phyloP scores from a whole-genome alignment of 1,140 invertebrate species.

The Heliconius hewitsoni region DNA sequence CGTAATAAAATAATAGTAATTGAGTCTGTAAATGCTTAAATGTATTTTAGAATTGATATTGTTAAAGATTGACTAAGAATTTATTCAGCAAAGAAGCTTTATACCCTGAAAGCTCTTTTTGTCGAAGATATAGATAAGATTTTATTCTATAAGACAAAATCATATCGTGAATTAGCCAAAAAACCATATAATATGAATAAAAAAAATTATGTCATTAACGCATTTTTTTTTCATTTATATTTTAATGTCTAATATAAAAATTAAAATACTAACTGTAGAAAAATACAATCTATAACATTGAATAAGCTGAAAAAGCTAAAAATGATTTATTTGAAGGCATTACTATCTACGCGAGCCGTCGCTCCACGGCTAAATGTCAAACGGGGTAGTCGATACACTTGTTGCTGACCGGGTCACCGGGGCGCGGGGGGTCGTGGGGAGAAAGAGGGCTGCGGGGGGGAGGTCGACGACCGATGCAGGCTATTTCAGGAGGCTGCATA shows the following conservation, averaged over 20 bases:
- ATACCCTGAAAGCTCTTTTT: background rate
- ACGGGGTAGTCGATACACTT: conserved; percentile 74
- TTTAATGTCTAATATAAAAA: too few relatives aligned
- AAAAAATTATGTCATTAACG: too few relatives aligned
- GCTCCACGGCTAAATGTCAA: conserved; percentile 67
- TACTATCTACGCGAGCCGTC: background rate
- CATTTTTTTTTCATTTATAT: too few relatives aligned
- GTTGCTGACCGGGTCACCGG: conserved; percentile 74
- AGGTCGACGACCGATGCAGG: conserved; percentile 67
- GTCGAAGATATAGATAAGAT: background rate
- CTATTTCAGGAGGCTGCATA: conserved; percentile 71
- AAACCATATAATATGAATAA: background rate
- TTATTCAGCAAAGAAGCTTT: background rate
- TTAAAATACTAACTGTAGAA: too few relatives aligned
- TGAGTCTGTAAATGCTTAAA: background rate
- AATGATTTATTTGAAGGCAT: background rate
- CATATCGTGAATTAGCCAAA: background rate
- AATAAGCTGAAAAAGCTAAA: background rate
- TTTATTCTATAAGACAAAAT: too few relatives aligned
- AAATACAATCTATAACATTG: too few relatives aligned
- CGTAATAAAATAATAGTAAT: too few relatives aligned
- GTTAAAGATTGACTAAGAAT: background rate
- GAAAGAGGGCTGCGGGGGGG: conserved; percentile 43
- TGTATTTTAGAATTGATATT: background rate
- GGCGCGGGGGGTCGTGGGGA: conserved; percentile 37